A percentile compares a stretch with the other conserved stretches of the same genome.
Conservation (phyloP, 2,113 vertebrate species). For the Desmodus rotundus region DNA sequence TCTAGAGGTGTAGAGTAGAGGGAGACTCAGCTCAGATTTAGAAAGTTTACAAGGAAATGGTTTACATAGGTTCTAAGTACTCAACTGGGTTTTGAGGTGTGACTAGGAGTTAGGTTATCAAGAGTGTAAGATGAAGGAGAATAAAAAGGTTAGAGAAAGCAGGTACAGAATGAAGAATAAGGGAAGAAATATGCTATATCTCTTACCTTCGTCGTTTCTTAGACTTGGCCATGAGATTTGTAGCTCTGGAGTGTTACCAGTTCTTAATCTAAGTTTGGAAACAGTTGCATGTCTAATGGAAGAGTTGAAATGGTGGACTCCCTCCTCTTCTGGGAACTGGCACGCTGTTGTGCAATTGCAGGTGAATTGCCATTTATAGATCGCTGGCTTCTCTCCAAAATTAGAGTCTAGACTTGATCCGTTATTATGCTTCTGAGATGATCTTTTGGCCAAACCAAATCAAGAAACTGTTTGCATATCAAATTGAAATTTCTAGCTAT, state of each 20-base stretch:
- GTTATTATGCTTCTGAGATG: slow-evolving; percentile 69
- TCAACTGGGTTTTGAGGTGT: background rate
- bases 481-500: slow-evolving; percentile 63
- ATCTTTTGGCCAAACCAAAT: slow-evolving; percentile 71
- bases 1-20: background rate
- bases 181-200: slow-evolving; percentile 5
- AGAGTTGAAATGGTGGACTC: slow-evolving; percentile 57
- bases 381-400: slow-evolving; percentile 71
- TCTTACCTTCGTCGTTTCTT: slow-evolving; percentile 10
- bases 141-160: background rate
- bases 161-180: slow-evolving; percentile 44
- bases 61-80: background rate
- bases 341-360: slow-evolving; percentile 46
- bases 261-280: slow-evolving; percentile 75
- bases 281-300: slow-evolving; percentile 59
- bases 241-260: slow-evolving; percentile 67
- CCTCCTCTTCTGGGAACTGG: slow-evolving; percentile 63
- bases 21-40: background rate
- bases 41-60: background rate
- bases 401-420: slow-evolving; percentile 66
- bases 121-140: background rate
- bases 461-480: slow-evolving; percentile 59
- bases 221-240: slow-evolving; percentile 53
- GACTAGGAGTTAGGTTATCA: background rate
- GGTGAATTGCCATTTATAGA: slow-evolving; percentile 53